Evolutionary conservation across 2,888 invertebrate species (phyloP), one percentile per base, ranked within the genome.

Genomic region (Ochlodes sylvanus): DNA sequence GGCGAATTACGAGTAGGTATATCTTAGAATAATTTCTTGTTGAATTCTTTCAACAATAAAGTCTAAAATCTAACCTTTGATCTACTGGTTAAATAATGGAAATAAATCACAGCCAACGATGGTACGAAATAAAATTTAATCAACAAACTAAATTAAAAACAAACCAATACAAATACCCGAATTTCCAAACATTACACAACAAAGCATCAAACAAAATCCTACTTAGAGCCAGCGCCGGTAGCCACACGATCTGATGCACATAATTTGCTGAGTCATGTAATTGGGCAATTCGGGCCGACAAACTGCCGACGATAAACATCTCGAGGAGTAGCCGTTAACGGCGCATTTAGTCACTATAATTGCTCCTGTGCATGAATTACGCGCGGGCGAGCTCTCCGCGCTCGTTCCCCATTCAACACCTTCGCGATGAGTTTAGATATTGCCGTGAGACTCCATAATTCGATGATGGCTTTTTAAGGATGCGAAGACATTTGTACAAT

Each of bases 341-440:
- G 72, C 70, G 75, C 77, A 78, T 86, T 52, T 81, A 82, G 78
- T 80, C 76, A 77, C 73, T 75, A 79, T 86, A 86, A 87, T 85
- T 84, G 79, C 71, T 62, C 69, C 71, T 71, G 71, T 64, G 73
- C 69, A 70, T 76, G 76, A 77, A 58, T 69, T 69, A 72, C 74
- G 72, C 65, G 56, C 61, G 54, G 38, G 19, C 64, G 56, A 38
- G 12, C 55, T 47, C 9, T 19, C 27, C 52, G 38, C 41, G 38
- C 41, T 68, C 19, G 6, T 21, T 19, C 19, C 12, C 27, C 52
- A 52, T 52, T 52, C 47, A 32, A 17, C 60, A 50, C 64, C 64
- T 57, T 38, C 15, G 32, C 44, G 44, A 21, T 41, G 27, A 58
- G 50, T 52, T 65, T 41, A 34, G 50, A 50, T 47, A 60, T 60